These are phyloP conservation scores for Falco novaeseelandiae DNA, from an alignment of 2,797 vertebrate genomes.

Conservation along the genomic window DNA sequence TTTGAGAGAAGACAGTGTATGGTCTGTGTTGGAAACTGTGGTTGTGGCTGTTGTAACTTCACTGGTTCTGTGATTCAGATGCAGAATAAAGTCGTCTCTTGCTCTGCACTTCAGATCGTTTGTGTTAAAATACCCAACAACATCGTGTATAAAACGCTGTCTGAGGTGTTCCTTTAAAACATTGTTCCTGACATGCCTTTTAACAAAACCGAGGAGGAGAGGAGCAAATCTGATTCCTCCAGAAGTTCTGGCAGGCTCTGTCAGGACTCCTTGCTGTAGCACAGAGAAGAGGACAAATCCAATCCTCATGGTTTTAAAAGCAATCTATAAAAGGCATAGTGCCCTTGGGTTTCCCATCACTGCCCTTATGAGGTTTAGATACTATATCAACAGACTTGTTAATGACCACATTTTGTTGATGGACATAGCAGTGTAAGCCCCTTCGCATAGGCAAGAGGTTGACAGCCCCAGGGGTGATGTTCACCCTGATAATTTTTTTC, in stretches of 20 bases:
- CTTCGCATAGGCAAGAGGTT: no score
- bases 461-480: not conserved
- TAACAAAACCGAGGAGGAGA: not conserved
- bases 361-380: not conserved
- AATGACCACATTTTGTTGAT: not conserved
- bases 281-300: not conserved
- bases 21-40: not conserved
- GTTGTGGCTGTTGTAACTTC: not conserved
- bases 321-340: not conserved
- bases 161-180: not conserved
- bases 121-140: not conserved
- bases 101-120: not conserved
- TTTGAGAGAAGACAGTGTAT: not conserved
- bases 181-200: not conserved
- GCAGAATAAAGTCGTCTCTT: not conserved
- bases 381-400: not conserved
- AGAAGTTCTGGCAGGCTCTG: not conserved
- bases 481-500: not conserved
- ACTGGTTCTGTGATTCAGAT: not conserved
- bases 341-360: not conserved
- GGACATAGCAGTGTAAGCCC: accelerated
- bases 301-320: not conserved
- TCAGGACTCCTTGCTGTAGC: not conserved
- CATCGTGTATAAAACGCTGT: not conserved
- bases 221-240: not conserved